Conservation (phyloP, 2,113 vertebrate genomes). For the Malurus melanocephalus region DNA sequence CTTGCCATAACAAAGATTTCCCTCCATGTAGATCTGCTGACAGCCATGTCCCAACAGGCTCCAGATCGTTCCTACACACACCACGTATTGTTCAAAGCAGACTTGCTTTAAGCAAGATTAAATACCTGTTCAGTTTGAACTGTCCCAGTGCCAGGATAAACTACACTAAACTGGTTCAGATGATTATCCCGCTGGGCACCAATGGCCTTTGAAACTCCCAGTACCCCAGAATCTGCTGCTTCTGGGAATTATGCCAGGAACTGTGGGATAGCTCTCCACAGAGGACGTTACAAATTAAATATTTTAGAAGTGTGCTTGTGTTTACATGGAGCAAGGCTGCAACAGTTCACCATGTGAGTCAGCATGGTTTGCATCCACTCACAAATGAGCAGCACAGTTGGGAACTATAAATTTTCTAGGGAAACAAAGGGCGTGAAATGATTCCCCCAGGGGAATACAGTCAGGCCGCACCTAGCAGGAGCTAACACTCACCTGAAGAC, state of each 20-base stretch:
- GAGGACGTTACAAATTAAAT: slow-evolving; percentile 55
- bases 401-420: slow-evolving; percentile 21
- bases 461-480: not conserved
- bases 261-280: slow-evolving; percentile 45
- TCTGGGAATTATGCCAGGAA: slow-evolving; percentile 53
- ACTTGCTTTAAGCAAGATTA: slow-evolving; percentile 57
- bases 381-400: not conserved
- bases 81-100: slow-evolving; percentile 57
- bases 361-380: slow-evolving; percentile 28
- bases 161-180: slow-evolving; percentile 41
- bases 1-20: slow-evolving; percentile 20
- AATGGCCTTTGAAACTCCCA: slow-evolving; percentile 37
- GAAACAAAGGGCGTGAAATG: not conserved
- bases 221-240: slow-evolving; percentile 60
- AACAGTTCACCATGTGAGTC: slow-evolving; percentile 45
- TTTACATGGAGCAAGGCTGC: slow-evolving; percentile 36
- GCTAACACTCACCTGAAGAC: slow-evolving; percentile 27
- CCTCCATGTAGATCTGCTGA: slow-evolving; percentile 16
- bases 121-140: slow-evolving; percentile 60
- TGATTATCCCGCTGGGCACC: slow-evolving; percentile 12
- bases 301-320: slow-evolving; percentile 45
- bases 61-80: slow-evolving; percentile 2
- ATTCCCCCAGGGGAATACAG: slow-evolving; percentile 5
- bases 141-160: slow-evolving; percentile 61
- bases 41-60: slow-evolving; percentile 57